Conservation (phyloP, 2,113 vertebrate genomes). For the Euleptes europaea region DNA sequence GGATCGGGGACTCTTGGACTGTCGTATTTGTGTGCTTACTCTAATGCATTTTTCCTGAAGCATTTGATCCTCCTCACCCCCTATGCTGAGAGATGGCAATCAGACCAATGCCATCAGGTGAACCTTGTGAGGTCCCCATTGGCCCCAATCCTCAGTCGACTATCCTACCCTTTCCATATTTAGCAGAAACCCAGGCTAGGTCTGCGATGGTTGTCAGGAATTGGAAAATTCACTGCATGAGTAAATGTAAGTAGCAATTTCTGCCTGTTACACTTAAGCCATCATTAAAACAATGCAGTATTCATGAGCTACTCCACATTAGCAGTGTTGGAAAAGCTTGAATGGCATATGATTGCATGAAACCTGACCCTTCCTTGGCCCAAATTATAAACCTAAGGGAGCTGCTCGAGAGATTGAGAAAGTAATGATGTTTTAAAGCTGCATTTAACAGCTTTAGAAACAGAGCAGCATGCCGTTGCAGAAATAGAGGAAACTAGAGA, state of each 20-base stretch:
- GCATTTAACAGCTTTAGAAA: slow-evolving; percentile 38
- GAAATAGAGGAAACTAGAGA: slow-evolving; percentile 11
- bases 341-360: slow-evolving; percentile 27
- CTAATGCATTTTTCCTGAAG: neutral
- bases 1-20: too few relatives aligned
- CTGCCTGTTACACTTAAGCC: slow-evolving; percentile 12
- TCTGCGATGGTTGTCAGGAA: neutral
- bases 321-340: neutral
- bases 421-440: slow-evolving; percentile 40
- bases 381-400: slow-evolving; percentile 29
- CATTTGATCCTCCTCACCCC: neutral
- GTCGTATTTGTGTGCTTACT: too few relatives aligned
- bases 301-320: neutral
- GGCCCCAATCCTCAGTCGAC: too few relatives aligned
- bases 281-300: slow-evolving; percentile 47
- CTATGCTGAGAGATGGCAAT: too few relatives aligned
- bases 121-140: neutral
- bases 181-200: neutral
- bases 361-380: slow-evolving; percentile 27
- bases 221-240: neutral
- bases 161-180: neutral
- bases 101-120: neutral
- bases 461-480: neutral
- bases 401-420: slow-evolving; percentile 6
- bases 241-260: slow-evolving; percentile 23